phyloP scores from a whole-genome alignment of 1,140 invertebrate genomes.

The Zophobas morio region DNA sequence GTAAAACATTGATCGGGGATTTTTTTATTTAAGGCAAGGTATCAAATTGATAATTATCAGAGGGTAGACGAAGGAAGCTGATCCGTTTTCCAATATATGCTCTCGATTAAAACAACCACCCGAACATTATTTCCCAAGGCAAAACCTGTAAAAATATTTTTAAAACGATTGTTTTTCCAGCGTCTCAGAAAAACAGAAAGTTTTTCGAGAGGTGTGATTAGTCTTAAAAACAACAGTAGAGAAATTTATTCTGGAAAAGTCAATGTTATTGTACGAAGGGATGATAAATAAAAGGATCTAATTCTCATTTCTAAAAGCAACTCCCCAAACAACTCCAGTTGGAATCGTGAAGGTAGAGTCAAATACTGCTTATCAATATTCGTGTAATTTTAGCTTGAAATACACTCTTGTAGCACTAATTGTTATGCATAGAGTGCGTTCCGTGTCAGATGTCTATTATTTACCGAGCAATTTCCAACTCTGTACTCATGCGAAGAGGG shows the following conservation, averaged over 20 bases:
- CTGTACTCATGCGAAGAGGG: no score
- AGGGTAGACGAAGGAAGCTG: no score
- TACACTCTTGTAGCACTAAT: not conserved
- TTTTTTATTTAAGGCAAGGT: no score
- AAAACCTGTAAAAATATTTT: no score
- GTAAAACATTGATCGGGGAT: no score
- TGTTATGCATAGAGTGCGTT: not conserved
- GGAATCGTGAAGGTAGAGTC: not conserved
- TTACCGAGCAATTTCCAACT: not conserved
- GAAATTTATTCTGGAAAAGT: slow-evolving; percentile 44
- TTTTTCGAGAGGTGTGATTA: slow-evolving; percentile 47
- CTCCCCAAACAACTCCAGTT: not conserved
- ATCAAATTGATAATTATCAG: no score
- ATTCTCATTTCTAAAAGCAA: not conserved
- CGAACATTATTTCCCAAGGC: no score
- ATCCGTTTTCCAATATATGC: no score
- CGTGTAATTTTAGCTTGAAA: not conserved
- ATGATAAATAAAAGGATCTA: not conserved
- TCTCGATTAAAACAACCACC: no score
- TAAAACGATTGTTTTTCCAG: no score
- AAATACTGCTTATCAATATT: slow-evolving; percentile 2
- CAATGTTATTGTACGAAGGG: not conserved
- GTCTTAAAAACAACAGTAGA: slow-evolving; percentile 44
- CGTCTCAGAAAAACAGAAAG: slow-evolving; percentile 31
- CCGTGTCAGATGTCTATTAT: not conserved